Evolutionary conservation across 2,888 invertebrate species (phyloP).

Genomic region (Drosophila maculinotata): DNA sequence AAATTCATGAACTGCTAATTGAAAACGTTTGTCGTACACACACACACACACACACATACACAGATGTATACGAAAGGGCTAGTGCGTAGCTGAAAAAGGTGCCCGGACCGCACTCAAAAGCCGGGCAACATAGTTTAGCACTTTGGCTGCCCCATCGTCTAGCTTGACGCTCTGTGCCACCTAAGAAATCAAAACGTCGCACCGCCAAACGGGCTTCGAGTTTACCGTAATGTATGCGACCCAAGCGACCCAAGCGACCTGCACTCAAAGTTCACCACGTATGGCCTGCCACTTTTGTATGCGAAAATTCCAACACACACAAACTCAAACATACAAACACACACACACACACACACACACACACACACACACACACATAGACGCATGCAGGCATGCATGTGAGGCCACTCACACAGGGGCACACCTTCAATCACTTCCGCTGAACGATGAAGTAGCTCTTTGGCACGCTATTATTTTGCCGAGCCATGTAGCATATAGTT

Average conservation of each 20-base stretch:
- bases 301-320: slow-evolving; percentile 65
- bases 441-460: slow-evolving; percentile 84
- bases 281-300: slow-evolving; percentile 64
- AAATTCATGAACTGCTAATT: slow-evolving; percentile 84
- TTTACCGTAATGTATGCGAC: slow-evolving; percentile 48
- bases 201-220: slow-evolving; percentile 19
- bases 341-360: slow-evolving; percentile 5
- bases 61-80: slow-evolving; percentile 13
- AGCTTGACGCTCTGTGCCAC: slow-evolving; percentile 22
- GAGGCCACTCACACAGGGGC: slow-evolving; percentile 39
- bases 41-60: slow-evolving; percentile 38
- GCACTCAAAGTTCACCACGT: slow-evolving; percentile 75
- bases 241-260: slow-evolving; percentile 69
- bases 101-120: slow-evolving; percentile 73
- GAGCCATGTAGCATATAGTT: slow-evolving; percentile 2
- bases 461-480: slow-evolving; percentile 84
- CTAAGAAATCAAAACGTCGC: slow-evolving; percentile 71
- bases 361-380: slow-evolving; percentile 15
- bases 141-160: slow-evolving; percentile 68
- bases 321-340: slow-evolving; percentile 24
- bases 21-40: slow-evolving; percentile 83
- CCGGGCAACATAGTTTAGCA: slow-evolving; percentile 83
- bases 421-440: slow-evolving; percentile 84
- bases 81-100: slow-evolving; percentile 73
- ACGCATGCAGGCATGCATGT: slow-evolving; percentile 14